phyloP scores from a whole-genome alignment of 2,888 invertebrate genomes.

The Eristalis pertinax region DNA sequence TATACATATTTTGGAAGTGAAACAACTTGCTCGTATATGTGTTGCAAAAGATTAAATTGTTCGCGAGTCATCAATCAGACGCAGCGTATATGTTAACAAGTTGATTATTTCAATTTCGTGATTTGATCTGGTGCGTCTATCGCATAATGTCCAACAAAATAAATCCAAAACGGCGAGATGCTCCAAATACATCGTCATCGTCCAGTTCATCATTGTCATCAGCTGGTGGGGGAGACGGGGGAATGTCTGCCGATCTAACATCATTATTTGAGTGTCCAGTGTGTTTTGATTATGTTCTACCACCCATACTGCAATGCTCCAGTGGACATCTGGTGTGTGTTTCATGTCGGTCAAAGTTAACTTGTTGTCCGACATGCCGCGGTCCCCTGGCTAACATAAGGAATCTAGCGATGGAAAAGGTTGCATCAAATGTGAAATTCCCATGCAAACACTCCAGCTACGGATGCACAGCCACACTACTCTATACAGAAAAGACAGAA shows the following conservation, averaged over 20 bases:
- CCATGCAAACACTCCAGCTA: conserved; percentile 99
- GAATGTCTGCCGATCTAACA: conserved; percentile 92
- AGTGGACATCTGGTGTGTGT: conserved; percentile 99
- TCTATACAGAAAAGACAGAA: conserved; percentile 98
- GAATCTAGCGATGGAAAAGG: conserved; percentile 99
- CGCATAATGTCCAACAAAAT: conserved; percentile 81
- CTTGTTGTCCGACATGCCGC: conserved; percentile 98
- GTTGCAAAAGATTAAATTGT: neutral
- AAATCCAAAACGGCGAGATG: conserved; percentile 81
- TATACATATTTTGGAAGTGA: neutral
- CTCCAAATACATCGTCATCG: conserved; percentile 81
- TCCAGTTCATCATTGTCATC: conserved; percentile 81
- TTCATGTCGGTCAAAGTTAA: conserved; percentile 97
- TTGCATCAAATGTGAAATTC: conserved; percentile 98
- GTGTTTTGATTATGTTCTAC: conserved; percentile 99
- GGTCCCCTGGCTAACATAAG: conserved; percentile 98
- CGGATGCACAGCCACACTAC: conserved; percentile 95
- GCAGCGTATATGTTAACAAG: conserved; percentile 72
- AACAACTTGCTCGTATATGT: conserved; percentile 26
- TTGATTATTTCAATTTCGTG: conserved; percentile 73
- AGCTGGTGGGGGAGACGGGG: conserved; percentile 81
- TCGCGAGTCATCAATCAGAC: conserved; percentile 19
- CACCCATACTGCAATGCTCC: conserved; percentile 99
- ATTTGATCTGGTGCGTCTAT: conserved; percentile 71
- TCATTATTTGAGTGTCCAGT: conserved; percentile 97